phyloP scores from a whole-genome alignment of 2,113 vertebrate species.

The Coreoperca whiteheadi region DNA sequence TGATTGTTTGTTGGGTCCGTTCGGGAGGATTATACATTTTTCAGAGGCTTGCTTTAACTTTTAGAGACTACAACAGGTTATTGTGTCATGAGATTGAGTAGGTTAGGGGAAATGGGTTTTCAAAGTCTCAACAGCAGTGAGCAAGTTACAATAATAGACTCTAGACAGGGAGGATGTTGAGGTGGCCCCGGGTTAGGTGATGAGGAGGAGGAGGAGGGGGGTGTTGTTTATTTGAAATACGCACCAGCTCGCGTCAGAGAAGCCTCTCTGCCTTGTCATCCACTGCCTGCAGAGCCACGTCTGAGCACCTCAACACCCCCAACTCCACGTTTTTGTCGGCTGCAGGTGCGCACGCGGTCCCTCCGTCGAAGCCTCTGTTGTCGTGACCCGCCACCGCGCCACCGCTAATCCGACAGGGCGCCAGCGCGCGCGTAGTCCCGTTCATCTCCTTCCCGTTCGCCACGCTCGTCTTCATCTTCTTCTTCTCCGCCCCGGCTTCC shows the following conservation, averaged over 20 bases:
- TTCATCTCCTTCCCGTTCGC: slow-evolving; percentile 54
- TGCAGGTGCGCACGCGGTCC: slow-evolving; percentile 30
- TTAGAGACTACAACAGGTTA: slow-evolving; percentile 4
- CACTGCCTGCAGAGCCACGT: slow-evolving; percentile 38
- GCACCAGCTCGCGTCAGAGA: slow-evolving; percentile 74
- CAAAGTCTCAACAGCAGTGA: slow-evolving; percentile 11
- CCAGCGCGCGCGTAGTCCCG: slow-evolving; percentile 15
- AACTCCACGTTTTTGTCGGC: slow-evolving; percentile 72
- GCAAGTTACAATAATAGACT: slow-evolving; percentile 1
- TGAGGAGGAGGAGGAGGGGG: not conserved
- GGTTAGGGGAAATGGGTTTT: not conserved
- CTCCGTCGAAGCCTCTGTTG: slow-evolving; percentile 75
- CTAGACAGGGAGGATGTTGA: not conserved
- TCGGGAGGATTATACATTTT: slow-evolving; percentile 9
- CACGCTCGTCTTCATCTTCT: slow-evolving; percentile 42
- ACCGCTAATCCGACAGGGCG: slow-evolving; percentile 37
- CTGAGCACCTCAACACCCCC: slow-evolving; percentile 61
- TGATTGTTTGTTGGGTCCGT: slow-evolving; percentile 26
- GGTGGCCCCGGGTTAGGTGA: not conserved
- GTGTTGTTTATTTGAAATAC: slow-evolving; percentile 26
- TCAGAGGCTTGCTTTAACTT: slow-evolving; percentile 18
- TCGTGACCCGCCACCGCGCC: slow-evolving; percentile 44
- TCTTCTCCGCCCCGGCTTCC: slow-evolving; percentile 59
- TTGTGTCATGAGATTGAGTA: not conserved
- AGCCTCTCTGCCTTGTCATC: slow-evolving; percentile 65